phyloP scores from a whole-genome alignment of 1,140 invertebrate genomes.

The Neoseiulus cucumeris region DNA sequence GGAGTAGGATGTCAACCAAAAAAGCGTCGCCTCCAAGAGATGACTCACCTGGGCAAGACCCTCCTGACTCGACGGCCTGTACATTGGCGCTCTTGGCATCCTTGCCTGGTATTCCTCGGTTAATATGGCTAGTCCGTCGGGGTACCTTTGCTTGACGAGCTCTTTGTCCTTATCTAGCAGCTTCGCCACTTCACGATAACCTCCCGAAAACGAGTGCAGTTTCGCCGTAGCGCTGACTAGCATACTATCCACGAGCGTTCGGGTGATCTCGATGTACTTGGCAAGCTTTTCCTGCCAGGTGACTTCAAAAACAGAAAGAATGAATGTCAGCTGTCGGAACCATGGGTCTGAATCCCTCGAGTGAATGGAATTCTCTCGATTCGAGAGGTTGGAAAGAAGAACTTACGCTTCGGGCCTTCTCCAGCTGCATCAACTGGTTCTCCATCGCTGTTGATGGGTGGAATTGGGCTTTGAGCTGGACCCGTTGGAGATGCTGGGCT shows the following conservation, averaged over 20 bases:
- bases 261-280: conserved; percentile 36
- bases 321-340: no score
- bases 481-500: background rate
- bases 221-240: conserved; percentile 67
- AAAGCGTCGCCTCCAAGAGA: no score
- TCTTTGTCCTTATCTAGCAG: conserved; percentile 16
- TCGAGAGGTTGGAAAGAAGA: no score
- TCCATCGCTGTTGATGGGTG: conserved; percentile 10
- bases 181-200: conserved; percentile 76
- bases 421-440: conserved; percentile 34
- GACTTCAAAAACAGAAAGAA: conserved; percentile 13
- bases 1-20: no score
- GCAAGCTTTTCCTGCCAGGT: conserved; percentile 19
- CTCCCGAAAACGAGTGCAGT: conserved; percentile 65
- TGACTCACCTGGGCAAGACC: background rate
- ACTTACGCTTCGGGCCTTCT: conserved; percentile 21
- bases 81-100: background rate
- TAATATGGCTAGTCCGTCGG: background rate
- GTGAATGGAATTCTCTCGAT: no score
- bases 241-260: conserved; percentile 53
- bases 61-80: background rate
- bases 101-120: conserved; percentile 1
- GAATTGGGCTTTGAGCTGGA: conserved; percentile 11
- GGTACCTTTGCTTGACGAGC: conserved; percentile 4
- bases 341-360: no score